A percentile compares a stretch with the other conserved stretches of the same genome.
Evolutionary conservation across 1,140 invertebrate species (phyloP).

Genomic region (Chlorops oryzae): DNA sequence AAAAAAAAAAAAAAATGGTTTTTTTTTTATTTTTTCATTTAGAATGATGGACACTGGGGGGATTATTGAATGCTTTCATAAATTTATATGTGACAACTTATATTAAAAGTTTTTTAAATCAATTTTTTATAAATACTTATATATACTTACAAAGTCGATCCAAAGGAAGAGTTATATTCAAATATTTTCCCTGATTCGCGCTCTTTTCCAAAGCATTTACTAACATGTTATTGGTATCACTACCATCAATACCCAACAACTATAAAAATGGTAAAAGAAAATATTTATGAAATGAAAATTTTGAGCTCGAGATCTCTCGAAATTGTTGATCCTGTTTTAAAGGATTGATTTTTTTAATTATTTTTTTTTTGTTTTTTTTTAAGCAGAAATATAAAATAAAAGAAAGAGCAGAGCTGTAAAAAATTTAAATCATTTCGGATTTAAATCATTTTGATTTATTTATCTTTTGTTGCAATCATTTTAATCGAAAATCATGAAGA

Average conservation of each 20-base stretch:
- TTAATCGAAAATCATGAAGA: no score
- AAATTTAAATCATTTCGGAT: no score
- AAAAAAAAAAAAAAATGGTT: no score
- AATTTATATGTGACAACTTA: no score
- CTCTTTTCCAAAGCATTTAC: constrained; percentile 56
- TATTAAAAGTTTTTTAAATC: no score
- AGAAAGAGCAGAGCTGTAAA: no score
- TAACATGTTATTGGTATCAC: constrained; percentile 46
- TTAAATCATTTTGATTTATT: no score
- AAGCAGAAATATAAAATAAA: not conserved
- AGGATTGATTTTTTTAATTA: constrained; percentile 22
- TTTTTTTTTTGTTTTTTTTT: not conserved
- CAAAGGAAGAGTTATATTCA: constrained; percentile 41
- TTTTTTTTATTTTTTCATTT: constrained; percentile 1
- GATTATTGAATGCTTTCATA: no score
- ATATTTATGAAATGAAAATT: not conserved
- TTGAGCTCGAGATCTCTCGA: not conserved
- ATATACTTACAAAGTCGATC: constrained; percentile 43
- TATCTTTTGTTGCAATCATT: no score
- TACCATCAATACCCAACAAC: constrained; percentile 46
- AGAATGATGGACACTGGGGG: not conserved
- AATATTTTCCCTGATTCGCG: constrained; percentile 58
- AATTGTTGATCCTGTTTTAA: not conserved
- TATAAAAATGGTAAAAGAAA: constrained; percentile 24
- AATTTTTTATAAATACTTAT: not conserved